These are phyloP conservation scores for Mesitornis unicolor DNA, from an alignment of 2,113 vertebrate genomes.

Conservation along the genomic window DNA sequence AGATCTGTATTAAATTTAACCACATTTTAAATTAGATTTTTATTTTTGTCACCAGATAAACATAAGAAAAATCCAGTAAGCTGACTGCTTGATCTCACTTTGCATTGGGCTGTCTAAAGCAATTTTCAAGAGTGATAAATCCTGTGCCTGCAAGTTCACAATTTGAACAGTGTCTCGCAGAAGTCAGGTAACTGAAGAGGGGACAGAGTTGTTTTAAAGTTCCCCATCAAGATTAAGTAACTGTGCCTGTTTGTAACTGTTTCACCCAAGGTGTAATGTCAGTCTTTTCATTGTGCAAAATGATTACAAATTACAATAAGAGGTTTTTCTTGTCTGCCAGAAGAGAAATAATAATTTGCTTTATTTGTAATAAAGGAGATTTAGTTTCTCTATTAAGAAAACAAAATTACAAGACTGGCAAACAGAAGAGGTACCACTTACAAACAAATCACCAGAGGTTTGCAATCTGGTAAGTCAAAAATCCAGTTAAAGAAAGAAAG, in stretches of 20 bases:
- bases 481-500: background rate
- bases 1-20: background rate
- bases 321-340: background rate
- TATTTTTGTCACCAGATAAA: background rate
- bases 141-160: background rate
- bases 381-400: background rate
- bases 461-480: background rate
- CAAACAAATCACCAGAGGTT: background rate
- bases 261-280: background rate
- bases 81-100: rapidly evolving
- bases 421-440: background rate
- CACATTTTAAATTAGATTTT: background rate
- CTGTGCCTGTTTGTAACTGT: background rate
- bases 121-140: background rate
- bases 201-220: background rate
- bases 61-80: background rate
- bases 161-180: background rate
- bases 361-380: background rate
- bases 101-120: background rate
- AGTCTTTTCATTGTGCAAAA: background rate
- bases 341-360: background rate
- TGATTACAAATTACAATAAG: background rate
- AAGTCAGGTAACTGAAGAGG: background rate
- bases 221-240: background rate
- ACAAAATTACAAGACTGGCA: background rate